A percentile compares a stretch with the other conserved stretches of the same genome.
phyloP scores from a whole-genome alignment of 2,797 vertebrate species.

The Rhabdomys pumilio region DNA sequence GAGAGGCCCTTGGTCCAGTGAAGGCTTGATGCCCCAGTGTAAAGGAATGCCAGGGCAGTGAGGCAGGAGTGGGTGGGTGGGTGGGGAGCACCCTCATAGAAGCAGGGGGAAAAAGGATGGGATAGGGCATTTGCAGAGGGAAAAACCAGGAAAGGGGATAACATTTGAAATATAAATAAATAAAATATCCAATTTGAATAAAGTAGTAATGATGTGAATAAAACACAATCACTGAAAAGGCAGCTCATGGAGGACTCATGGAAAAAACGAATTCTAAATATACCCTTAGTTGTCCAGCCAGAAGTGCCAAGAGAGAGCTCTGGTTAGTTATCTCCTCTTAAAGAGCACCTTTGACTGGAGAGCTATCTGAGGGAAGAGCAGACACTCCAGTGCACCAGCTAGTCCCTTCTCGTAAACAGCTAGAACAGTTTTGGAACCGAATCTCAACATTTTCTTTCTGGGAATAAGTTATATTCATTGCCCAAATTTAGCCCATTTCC shows the following conservation, averaged over 20 bases:
- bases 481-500: neutral
- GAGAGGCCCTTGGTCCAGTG: too few relatives aligned
- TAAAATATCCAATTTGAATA: too few relatives aligned
- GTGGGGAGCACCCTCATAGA: too few relatives aligned
- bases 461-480: neutral
- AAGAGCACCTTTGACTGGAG: neutral
- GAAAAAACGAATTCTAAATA: neutral
- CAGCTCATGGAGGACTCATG: neutral
- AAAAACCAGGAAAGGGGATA: too few relatives aligned
- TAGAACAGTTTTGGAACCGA: neutral
- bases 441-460: neutral
- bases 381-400: neutral
- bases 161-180: too few relatives aligned
- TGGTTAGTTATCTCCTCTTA: neutral
- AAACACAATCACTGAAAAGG: neutral
- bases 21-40: too few relatives aligned
- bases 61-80: too few relatives aligned
- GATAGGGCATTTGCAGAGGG: too few relatives aligned
- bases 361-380: neutral
- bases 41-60: too few relatives aligned
- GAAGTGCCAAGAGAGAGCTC: neutral
- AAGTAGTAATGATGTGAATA: neutral
- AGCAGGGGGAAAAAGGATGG: too few relatives aligned
- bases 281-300: neutral
- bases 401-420: neutral